These are phyloP conservation scores for Poecile atricapillus DNA, from an alignment of 2,113 vertebrate species.

Conservation along the genomic window DNA sequence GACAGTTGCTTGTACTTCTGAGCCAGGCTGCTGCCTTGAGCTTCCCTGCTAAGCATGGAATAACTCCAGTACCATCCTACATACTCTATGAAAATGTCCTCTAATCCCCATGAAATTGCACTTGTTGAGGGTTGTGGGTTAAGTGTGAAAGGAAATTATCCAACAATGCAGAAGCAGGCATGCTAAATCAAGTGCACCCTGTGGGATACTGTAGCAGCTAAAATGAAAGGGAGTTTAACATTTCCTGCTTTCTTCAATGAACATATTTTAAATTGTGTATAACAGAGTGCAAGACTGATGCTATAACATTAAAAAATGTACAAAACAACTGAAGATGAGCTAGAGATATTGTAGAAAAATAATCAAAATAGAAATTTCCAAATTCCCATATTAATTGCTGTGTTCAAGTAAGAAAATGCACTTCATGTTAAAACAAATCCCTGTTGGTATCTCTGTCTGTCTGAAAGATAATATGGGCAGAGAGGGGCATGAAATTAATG, in stretches of 20 bases:
- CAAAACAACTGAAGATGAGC: not conserved
- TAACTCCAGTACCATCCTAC: not conserved
- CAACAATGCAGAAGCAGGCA: not conserved
- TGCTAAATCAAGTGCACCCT: not conserved
- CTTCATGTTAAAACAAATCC: not conserved
- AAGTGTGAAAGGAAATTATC: not conserved
- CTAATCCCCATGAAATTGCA: not conserved
- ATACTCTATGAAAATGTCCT: not conserved
- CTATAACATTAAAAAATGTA: not conserved
- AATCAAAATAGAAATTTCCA: not conserved
- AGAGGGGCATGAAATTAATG: not conserved
- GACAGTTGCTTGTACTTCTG: not conserved
- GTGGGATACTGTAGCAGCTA: not conserved
- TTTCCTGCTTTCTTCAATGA: not conserved
- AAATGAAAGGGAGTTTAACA: not conserved
- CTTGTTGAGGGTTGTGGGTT: not conserved
- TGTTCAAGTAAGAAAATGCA: not conserved
- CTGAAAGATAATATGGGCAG: not conserved
- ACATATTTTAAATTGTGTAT: not conserved
- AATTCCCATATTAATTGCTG: not conserved
- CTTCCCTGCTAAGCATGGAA: not conserved
- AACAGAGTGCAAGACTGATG: not conserved
- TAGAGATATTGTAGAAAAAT: not conserved
- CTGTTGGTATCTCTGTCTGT: not conserved
- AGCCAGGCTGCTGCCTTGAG: not conserved